Evolutionary conservation across 2,888 invertebrate genomes (phyloP).

Genomic region (Oxystoma pomonae): DNA sequence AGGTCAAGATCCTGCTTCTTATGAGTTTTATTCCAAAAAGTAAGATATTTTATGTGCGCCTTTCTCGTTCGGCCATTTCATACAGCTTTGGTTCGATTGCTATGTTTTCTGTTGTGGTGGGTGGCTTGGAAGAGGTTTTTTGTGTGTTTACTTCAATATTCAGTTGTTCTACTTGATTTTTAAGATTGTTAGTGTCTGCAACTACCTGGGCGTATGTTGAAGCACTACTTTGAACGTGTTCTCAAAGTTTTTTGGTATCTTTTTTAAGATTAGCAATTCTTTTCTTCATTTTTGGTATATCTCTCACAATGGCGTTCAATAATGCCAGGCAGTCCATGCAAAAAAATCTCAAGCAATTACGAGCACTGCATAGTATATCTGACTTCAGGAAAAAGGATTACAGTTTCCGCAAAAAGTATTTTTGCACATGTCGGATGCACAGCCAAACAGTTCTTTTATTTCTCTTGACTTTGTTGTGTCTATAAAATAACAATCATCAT

Average conservation of each 20-base stretch:
- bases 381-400: not conserved
- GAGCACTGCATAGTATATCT: not conserved
- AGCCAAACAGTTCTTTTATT: not conserved
- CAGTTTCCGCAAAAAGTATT: conserved; percentile 25
- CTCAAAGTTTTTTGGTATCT: not conserved
- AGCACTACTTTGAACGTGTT: not conserved
- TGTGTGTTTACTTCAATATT: not conserved
- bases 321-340: not conserved
- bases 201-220: not conserved
- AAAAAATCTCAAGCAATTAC: not conserved
- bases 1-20: too few species aligned
- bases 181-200: not conserved
- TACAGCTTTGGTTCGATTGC: not conserved
- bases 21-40: not conserved
- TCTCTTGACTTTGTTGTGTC: not conserved
- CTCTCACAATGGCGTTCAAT: not conserved
- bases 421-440: not conserved
- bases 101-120: not conserved
- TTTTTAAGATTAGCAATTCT: not conserved
- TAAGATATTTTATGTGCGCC: not conserved
- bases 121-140: not conserved
- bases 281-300: not conserved
- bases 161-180: not conserved
- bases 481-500: not conserved
- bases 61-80: not conserved